Conservation (phyloP, 2,113 vertebrate species). For the Thamnophis sirtalis region DNA sequence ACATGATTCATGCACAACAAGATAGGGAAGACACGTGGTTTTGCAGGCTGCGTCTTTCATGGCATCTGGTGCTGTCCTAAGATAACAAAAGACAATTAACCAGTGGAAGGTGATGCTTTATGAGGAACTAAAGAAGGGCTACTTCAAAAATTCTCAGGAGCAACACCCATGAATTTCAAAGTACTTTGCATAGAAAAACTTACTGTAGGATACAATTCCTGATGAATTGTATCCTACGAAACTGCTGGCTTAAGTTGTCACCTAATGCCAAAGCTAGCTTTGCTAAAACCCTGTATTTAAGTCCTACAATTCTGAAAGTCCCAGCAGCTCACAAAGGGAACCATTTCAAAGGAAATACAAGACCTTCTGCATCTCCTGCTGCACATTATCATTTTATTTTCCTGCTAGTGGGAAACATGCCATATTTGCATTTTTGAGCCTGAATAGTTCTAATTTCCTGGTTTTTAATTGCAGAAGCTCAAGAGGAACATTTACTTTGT, state of each 20-base stretch:
- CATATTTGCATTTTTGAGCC: conserved; percentile 79
- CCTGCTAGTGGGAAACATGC: conserved; percentile 58
- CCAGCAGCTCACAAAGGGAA: conserved; percentile 22
- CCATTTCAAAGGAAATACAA: conserved; percentile 28
- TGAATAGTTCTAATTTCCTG: conserved; percentile 76
- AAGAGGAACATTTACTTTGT: conserved; percentile 79
- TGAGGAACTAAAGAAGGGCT: not conserved
- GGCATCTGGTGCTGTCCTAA: not conserved
- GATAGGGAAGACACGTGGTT: not conserved
- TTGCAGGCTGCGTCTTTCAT: not conserved
- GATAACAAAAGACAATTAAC: not conserved
- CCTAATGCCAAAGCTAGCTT: not conserved
- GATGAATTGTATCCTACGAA: not conserved
- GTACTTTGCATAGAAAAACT: not conserved
- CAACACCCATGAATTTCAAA: not conserved
- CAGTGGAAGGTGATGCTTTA: not conserved
- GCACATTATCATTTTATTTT: conserved; percentile 66
- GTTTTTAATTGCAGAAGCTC: conserved; percentile 73
- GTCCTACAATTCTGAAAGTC: not conserved
- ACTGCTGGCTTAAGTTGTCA: not conserved
- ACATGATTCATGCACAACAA: not conserved
- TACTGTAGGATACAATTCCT: not conserved
- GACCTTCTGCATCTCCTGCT: conserved; percentile 24
- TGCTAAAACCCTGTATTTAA: not conserved
- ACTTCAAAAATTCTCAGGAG: not conserved